phyloP scores from a whole-genome alignment of 2,797 vertebrate species.

The Microhierax caerulescens region DNA sequence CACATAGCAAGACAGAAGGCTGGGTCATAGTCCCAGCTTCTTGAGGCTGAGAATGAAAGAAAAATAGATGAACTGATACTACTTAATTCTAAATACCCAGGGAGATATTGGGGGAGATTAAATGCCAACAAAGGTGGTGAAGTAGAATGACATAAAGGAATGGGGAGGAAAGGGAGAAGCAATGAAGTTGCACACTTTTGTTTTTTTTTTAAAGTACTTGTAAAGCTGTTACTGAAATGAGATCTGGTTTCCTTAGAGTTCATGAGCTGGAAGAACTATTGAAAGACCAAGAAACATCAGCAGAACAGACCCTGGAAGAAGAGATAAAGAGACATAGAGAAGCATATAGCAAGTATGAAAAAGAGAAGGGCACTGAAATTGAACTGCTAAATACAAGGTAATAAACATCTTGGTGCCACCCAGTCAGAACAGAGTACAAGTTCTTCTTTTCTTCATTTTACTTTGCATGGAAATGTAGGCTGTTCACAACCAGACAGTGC shows the following conservation, averaged over 20 bases:
- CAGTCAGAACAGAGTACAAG: not conserved
- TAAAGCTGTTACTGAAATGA: not conserved
- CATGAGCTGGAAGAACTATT: conserved; percentile 94
- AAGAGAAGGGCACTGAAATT: conserved; percentile 89
- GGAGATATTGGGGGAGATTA: not conserved
- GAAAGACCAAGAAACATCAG: conserved; percentile 92
- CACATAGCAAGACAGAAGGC: not conserved
- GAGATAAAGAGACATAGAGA: conserved; percentile 88
- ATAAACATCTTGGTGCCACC: not conserved
- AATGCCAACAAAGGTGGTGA: not conserved
- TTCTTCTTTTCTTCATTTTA: not conserved
- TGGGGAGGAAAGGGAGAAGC: not conserved
- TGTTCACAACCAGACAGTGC: not conserved
- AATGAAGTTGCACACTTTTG: not conserved
- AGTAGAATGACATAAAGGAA: not conserved
- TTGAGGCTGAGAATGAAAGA: not conserved
- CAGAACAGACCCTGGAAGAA: conserved; percentile 85
- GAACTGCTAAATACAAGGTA: conserved; percentile 90
- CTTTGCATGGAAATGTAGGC: not conserved
- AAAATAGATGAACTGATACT: not conserved
- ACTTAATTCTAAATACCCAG: not conserved
- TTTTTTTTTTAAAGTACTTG: not conserved
- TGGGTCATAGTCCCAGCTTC: not conserved
- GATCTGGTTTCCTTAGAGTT: conserved; percentile 77
- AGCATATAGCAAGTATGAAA: conserved; percentile 87